Percentiles rank a stretch among this genome's conserved stretches.
These are phyloP conservation scores for Labeo rohita DNA, from an alignment of 2,113 vertebrate species.

Conservation along the genomic window DNA sequence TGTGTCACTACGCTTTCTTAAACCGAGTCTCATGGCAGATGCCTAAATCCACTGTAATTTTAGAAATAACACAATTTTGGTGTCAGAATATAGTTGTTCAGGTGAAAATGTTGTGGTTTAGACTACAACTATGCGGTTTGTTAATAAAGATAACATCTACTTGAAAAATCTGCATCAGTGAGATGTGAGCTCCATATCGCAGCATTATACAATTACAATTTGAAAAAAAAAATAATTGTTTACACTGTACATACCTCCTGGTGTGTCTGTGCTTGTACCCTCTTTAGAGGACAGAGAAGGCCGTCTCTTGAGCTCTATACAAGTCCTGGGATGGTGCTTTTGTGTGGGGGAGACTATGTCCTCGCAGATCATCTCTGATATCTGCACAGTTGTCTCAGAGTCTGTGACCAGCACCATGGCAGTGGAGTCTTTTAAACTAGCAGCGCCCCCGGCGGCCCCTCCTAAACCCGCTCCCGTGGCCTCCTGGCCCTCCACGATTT, in stretches of 20 bases:
- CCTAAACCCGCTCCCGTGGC: slow-evolving; percentile 61
- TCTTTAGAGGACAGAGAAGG: slow-evolving; percentile 72
- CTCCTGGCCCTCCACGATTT: slow-evolving; percentile 74
- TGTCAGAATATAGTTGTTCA: no score
- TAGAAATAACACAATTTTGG: no score
- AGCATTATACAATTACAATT: no score
- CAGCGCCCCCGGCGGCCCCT: slow-evolving; percentile 49
- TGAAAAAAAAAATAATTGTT: background rate
- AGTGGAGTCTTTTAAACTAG: slow-evolving; percentile 74
- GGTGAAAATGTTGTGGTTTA: no score
- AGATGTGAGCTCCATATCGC: no score
- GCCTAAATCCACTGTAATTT: no score
- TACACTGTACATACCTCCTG: slow-evolving; percentile 63
- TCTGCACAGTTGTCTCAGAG: slow-evolving; percentile 60
- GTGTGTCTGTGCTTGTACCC: slow-evolving; percentile 68
- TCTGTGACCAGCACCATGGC: slow-evolving; percentile 75
- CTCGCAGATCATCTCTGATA: slow-evolving; percentile 64
- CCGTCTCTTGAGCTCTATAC: slow-evolving; percentile 76
- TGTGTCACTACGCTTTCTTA: no score
- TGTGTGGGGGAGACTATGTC: slow-evolving; percentile 73
- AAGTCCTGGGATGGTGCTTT: slow-evolving; percentile 73
- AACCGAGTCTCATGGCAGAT: no score
- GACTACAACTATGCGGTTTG: no score
- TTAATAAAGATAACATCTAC: no score
- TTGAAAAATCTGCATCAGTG: no score